Evolutionary conservation across 2,113 vertebrate species (phyloP).

Genomic region (Neotragus moschatus): DNA sequence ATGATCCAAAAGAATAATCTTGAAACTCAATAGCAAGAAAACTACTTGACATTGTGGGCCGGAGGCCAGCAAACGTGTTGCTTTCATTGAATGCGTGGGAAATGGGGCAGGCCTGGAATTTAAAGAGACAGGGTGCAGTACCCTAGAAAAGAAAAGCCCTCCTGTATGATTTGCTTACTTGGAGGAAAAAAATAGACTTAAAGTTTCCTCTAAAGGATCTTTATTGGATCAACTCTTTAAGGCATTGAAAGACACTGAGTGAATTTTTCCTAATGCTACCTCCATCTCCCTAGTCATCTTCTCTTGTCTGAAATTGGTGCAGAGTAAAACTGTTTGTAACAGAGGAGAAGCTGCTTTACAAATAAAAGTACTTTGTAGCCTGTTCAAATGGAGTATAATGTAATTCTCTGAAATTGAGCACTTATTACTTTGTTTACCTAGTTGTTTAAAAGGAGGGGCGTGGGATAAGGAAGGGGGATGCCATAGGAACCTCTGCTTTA

Average conservation of each 20-base stretch:
- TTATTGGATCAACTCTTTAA: conserved; percentile 31
- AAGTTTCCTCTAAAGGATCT: conserved; percentile 57
- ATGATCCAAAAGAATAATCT: conserved; percentile 70
- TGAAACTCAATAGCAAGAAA: conserved; percentile 68
- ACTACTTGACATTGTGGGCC: conserved; percentile 53
- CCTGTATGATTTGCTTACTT: conserved; percentile 65
- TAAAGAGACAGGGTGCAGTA: conserved; percentile 67
- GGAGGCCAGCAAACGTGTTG: conserved; percentile 36
- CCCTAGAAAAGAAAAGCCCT: conserved; percentile 57
- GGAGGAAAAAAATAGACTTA: conserved; percentile 58
- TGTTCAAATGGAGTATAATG: conserved; percentile 62
- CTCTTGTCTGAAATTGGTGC: conserved; percentile 45
- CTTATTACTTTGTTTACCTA: conserved; percentile 63
- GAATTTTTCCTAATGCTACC: conserved; percentile 55
- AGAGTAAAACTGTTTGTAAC: conserved; percentile 57
- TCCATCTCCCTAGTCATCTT: conserved; percentile 45
- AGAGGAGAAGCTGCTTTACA: conserved; percentile 66
- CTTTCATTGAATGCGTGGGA: conserved; percentile 68
- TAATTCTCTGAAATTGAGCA: conserved; percentile 67
- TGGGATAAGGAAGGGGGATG: not conserved
- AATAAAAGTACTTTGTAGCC: conserved; percentile 67
- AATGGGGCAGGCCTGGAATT: conserved; percentile 61
- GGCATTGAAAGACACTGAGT: conserved; percentile 58
- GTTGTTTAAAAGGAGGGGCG: conserved; percentile 47
- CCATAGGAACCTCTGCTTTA: conserved; percentile 44